These are phyloP conservation scores for Ditylenchus dipsaci DNA, from an alignment of 1,140 invertebrate genomes.

Conservation along the genomic window DNA sequence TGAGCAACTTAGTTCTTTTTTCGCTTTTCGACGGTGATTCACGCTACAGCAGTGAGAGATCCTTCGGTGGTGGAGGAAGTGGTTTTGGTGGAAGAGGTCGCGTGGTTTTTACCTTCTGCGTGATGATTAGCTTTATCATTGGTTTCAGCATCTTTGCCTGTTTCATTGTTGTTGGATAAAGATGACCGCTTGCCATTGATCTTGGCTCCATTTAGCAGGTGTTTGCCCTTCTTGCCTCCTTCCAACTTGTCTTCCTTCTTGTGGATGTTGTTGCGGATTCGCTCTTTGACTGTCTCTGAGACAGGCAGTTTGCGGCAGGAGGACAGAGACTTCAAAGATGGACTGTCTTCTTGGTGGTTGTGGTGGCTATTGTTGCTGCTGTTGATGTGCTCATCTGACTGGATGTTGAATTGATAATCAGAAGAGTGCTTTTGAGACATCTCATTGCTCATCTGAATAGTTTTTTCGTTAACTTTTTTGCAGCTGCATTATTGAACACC, in stretches of 20 bases:
- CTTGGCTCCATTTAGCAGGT: not conserved
- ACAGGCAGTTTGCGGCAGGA: not conserved
- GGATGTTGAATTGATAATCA: not conserved
- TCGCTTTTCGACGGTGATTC: too few species aligned
- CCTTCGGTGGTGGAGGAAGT: too few species aligned
- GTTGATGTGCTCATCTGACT: not conserved
- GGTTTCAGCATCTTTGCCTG: too few species aligned
- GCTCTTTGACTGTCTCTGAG: not conserved
- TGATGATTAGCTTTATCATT: too few species aligned
- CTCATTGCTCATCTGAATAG: not conserved
- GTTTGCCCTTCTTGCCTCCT: not conserved
- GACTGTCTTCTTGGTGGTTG: not conserved
- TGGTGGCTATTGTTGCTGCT: not conserved
- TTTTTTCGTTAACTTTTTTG: too few species aligned
- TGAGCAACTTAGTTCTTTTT: too few species aligned
- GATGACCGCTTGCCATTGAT: not conserved
- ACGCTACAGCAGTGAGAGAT: too few species aligned
- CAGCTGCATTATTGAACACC: too few species aligned
- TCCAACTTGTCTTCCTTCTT: not conserved
- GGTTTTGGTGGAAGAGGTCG: too few species aligned
- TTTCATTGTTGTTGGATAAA: not conserved
- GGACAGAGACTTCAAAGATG: not conserved
- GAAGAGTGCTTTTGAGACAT: not conserved
- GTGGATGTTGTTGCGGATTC: not conserved
- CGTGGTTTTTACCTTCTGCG: too few species aligned